A percentile compares a stretch with the other conserved stretches of the same genome.
Conservation (phyloP, 2,888 invertebrate genomes). For the Lysandra bellargus region DNA sequence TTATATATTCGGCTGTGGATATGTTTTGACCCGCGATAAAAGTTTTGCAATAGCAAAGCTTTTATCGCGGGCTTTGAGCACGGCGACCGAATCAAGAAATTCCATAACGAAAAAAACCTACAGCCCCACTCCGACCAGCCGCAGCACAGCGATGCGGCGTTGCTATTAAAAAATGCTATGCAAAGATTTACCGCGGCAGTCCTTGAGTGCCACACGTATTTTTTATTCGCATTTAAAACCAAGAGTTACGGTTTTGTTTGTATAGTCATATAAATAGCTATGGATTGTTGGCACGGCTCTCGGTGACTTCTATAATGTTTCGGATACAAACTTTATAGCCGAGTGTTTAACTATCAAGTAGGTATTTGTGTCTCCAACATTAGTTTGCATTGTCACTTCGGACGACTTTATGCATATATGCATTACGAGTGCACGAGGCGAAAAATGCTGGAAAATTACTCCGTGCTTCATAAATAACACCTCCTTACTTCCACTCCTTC, state of each 20-base stretch:
- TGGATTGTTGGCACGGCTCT: conserved; percentile 48
- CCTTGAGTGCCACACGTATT: background rate
- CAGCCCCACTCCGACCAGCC: no score
- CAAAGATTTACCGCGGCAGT: no score
- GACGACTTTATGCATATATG: background rate
- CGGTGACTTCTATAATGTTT: conserved; percentile 48
- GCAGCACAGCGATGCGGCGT: no score
- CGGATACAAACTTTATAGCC: conserved; percentile 47
- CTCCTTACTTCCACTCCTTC: background rate
- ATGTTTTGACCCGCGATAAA: no score
- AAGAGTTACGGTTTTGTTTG: conserved; percentile 26
- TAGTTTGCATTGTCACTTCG: background rate
- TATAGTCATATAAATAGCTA: conserved; percentile 43
- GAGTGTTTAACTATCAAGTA: background rate
- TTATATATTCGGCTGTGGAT: no score
- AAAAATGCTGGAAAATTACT: background rate
- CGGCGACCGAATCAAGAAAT: no score
- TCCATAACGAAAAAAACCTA: no score
- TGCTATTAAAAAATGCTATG: no score
- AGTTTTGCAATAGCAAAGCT: no score
- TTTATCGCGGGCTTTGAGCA: no score
- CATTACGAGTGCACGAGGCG: background rate
- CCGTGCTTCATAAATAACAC: no score
- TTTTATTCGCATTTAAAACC: background rate
- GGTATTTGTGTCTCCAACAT: background rate